Percentiles rank a stretch among this genome's conserved stretches.
These are phyloP conservation scores for Pseudochirops cupreus DNA, from an alignment of 2,797 vertebrate genomes.

Conservation along the genomic window DNA sequence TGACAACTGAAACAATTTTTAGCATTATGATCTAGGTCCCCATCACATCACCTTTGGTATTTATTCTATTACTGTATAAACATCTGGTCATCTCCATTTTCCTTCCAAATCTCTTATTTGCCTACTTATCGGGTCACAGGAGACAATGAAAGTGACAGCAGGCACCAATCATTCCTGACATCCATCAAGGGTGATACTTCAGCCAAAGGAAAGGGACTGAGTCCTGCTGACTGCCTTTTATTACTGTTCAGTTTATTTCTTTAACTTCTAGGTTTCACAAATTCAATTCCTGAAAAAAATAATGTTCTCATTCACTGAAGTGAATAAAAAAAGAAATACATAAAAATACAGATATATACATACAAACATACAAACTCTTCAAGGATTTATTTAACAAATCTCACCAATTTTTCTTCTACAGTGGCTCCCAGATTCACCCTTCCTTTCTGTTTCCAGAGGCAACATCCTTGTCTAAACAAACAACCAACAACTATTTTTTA, in stretches of 20 bases:
- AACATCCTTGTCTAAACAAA: neutral
- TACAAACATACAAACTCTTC: neutral
- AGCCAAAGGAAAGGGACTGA: neutral
- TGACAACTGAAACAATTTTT: conserved; percentile 28
- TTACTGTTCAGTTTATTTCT: neutral
- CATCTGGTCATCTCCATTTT: neutral
- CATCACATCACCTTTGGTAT: neutral
- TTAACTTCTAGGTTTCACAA: conserved; percentile 20
- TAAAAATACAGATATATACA: neutral
- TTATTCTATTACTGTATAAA: neutral
- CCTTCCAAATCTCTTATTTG: neutral
- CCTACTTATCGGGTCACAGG: neutral
- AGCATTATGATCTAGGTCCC: neutral
- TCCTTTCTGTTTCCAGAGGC: conserved; percentile 35
- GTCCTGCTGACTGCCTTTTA: neutral
- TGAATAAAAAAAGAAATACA: neutral
- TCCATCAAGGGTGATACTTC: neutral
- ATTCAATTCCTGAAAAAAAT: conserved; percentile 38
- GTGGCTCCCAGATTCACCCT: conserved; percentile 4
- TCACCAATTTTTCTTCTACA: neutral
- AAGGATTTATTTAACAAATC: neutral
- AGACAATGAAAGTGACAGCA: neutral
- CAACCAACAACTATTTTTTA: neutral
- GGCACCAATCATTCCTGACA: neutral
- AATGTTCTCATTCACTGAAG: conserved; percentile 29